Evolutionary conservation across 2,888 invertebrate genomes (phyloP), one percentile per base, ranked within the genome.

Genomic region (Macrosiphum euphorbiae): DNA sequence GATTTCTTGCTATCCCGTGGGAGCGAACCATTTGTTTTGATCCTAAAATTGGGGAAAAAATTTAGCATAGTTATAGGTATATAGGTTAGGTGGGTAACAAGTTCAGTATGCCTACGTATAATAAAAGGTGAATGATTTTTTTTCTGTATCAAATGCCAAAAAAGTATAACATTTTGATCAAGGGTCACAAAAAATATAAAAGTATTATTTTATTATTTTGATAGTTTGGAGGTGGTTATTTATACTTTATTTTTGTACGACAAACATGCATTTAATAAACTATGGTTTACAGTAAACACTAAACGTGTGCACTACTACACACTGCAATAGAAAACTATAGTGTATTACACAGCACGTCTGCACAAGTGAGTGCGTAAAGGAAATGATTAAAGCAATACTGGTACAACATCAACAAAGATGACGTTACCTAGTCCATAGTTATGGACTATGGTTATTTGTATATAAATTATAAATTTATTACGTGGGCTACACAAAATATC

Each of bases 21-120:
- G 88, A 98, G 96, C 0, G 98, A 98, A 0, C 98, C 98, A 95
- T 98, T 98, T 0, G 98, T 98, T 95, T 98, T 98, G 94, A 98
- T 98, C 95, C 98, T 97, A 67, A 55, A 41, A 35, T 35, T 1
- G 7, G n/a, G 44, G 44, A 88, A 88, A 58, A 88, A 20, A 55
- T 13, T 5, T 20, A 55, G 0, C 20, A 55, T 55, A 55, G n/a
- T n/a, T n/a, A 5, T 55, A 55, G 5, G 20, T 55, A 58, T 55
- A 58, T 52, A 58, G 7, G 47, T 87, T 58, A 26, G 55, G 16
- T 7, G 78, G 2, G 16, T n/a, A 67, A 16, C n/a, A 67, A 67
- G 13, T 67, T n/a, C 5, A 67, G 67, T n/a, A 67, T 67, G 16
- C n/a, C 4, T 67, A 13, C 7, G 13, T 4, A n/a, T 16, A 5